phyloP scores from a whole-genome alignment of 2,797 vertebrate genomes.

The Luscinia luscinia region DNA sequence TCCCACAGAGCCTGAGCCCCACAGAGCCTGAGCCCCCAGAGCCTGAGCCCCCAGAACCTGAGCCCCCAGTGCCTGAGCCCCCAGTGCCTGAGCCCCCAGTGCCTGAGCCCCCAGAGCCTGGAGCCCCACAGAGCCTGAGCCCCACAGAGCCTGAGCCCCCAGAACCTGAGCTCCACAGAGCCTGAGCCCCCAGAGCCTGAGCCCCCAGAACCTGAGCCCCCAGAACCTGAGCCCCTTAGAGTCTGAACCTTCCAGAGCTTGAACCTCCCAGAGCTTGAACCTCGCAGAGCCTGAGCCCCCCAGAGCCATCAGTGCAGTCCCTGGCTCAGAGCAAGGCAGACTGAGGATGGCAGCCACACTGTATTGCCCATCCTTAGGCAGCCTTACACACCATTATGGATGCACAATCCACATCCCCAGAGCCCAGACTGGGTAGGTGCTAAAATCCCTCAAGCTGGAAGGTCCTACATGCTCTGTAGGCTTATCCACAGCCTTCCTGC shows the following conservation, averaged over 20 bases:
- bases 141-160: no score
- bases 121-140: background rate
- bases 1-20: no score
- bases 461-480: accelerated
- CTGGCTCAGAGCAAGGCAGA: accelerated
- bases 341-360: accelerated
- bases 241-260: no score
- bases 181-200: background rate
- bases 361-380: accelerated
- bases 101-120: background rate
- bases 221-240: no score
- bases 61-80: background rate
- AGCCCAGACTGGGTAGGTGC: accelerated
- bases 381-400: accelerated
- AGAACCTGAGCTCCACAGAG: no score
- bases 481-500: background rate
- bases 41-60: no score
- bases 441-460: accelerated
- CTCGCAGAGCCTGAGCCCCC: no score
- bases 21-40: no score
- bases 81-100: background rate
- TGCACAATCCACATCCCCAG: accelerated
- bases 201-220: no score
- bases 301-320: background rate
- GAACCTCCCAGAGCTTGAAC: background rate